Base-by-base conservation (phyloP, 2,888 invertebrate species). In the Drosophila histrio region DNA sequence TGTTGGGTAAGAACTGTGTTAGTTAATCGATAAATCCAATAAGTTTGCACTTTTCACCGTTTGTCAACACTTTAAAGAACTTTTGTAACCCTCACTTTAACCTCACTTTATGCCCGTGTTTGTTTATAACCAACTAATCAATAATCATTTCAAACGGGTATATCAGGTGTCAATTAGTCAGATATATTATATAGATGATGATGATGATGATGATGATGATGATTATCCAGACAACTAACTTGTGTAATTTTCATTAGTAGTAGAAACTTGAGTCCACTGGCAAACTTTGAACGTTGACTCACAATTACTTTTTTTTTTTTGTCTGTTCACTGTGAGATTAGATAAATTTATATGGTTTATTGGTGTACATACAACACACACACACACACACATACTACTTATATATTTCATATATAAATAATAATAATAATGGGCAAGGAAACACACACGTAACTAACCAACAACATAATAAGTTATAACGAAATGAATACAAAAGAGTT, bases 261-360 rank as follows among this genome's bases (percentile, higher is more conserved):
- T 17, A 28, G 28, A 22, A 38, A 22, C 7, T 41, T 24, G 13
- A 17, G 8, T 21, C 4, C n/a, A 36, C 13, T 36, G 34, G 13
- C 26, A 38, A 21, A 69, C 52, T 56, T 63, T 59, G 77, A 39
- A 24, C 59, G 59, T 57, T 72, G 72, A 72, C 26, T 72, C 72
- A 72, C 34, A 13, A 13, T 43, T 30, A n/a, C 22, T 11, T n/a
- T 39, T 30, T 17, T 17, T 11, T n/a, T 39, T 19, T 9, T 8
- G 22, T 22, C 6, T 21, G 19, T 28, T 19, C 19, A 9, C n/a
- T 21, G 5, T 43, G n/a, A 72, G 73, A 77, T 73, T 58, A 73
- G 77, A 73, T 73, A 58, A 72, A 30, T 36, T 39, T 39, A 6
- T 53, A 19, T 44, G 28, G 50, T 76, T 54, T 26, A 41, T 54